Evolutionary conservation across 2,888 invertebrate genomes (phyloP).

Genomic region (Ophioninae sp.): DNA sequence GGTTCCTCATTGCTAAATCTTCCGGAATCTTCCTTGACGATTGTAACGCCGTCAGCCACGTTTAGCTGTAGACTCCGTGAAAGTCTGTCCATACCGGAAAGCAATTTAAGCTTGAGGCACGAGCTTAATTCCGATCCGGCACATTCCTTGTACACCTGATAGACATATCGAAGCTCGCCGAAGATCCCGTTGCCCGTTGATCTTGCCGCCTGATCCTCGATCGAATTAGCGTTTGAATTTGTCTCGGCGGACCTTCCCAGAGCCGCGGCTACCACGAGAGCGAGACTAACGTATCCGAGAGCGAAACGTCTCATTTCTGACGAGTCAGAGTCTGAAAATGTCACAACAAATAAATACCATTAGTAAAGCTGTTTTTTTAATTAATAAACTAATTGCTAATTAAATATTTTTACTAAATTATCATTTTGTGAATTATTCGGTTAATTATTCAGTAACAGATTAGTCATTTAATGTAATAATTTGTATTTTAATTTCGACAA

Average conservation of each 20-base stretch:
- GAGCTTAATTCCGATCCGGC: constrained; percentile 84
- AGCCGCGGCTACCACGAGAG: constrained; percentile 71
- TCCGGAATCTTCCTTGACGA: constrained; percentile 85
- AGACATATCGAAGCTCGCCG: constrained; percentile 88
- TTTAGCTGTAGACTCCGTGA: constrained; percentile 85
- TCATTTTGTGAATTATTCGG: no score
- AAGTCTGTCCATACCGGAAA: constrained; percentile 89
- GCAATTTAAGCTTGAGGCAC: constrained; percentile 90
- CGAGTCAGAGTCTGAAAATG: constrained; percentile 9
- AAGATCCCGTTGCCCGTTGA: constrained; percentile 79
- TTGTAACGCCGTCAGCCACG: constrained; percentile 88
- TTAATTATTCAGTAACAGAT: no score
- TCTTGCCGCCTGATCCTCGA: constrained; percentile 75
- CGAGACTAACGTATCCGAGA: constrained; percentile 70
- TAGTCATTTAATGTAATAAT: no score
- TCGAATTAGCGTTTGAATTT: constrained; percentile 73
- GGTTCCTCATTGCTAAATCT: constrained; percentile 75
- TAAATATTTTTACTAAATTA: no score
- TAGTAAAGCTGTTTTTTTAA: neutral
- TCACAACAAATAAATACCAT: neutral
- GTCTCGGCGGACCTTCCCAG: constrained; percentile 76
- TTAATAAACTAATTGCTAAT: no score
- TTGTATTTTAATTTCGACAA: no score
- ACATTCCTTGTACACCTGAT: constrained; percentile 92
- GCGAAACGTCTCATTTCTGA: constrained; percentile 73